Evolutionary conservation across 1,140 invertebrate genomes (phyloP).

Genomic region (Daktulosphaira vitifoliae): DNA sequence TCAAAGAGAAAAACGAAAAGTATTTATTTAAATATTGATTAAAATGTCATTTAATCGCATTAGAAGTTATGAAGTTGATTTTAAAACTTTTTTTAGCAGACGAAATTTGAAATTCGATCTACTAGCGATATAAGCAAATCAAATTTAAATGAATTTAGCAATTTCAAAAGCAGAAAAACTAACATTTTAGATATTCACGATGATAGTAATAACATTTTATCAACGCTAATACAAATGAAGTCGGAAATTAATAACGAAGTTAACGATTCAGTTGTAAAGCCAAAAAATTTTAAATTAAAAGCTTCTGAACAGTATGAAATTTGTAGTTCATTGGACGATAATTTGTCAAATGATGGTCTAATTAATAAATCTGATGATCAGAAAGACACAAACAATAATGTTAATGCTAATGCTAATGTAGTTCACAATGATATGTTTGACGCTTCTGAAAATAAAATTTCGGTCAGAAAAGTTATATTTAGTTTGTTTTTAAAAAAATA

Average conservation of each 20-base stretch:
- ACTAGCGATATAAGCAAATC: not conserved
- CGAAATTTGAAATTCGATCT: not conserved
- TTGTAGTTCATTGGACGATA: not conserved
- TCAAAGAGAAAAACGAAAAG: not conserved
- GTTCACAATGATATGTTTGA: too few relatives aligned
- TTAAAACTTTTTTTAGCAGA: not conserved
- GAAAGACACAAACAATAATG: not conserved
- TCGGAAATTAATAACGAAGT: not conserved
- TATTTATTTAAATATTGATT: not conserved
- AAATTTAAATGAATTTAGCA: not conserved
- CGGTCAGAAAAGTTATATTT: too few relatives aligned
- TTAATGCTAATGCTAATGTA: not conserved
- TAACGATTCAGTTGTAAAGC: too few relatives aligned
- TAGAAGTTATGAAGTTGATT: too few relatives aligned
- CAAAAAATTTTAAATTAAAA: too few relatives aligned
- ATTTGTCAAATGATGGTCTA: not conserved
- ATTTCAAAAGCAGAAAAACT: not conserved
- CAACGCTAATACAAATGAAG: not conserved
- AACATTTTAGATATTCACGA: not conserved
- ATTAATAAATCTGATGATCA: not conserved
- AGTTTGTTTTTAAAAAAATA: too few relatives aligned
- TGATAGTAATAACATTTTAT: not conserved
- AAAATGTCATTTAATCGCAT: not conserved
- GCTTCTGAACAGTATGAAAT: slow-evolving; percentile 11
- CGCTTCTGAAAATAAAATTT: too few relatives aligned